phyloP scores from a whole-genome alignment of 2,888 invertebrate species.

The Sminthurinus aureus region DNA sequence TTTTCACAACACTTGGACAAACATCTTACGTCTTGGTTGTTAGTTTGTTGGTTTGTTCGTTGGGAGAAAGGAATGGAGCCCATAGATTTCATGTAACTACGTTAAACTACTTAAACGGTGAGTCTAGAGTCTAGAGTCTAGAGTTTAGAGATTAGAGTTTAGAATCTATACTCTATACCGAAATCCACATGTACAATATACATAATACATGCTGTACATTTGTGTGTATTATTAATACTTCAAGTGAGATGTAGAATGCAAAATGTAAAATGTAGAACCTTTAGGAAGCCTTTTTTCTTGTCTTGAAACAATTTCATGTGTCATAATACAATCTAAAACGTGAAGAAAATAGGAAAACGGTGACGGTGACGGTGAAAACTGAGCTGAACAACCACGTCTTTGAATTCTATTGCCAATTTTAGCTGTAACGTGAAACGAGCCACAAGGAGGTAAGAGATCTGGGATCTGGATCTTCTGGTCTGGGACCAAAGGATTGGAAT shows the following conservation, averaged over 20 bases:
- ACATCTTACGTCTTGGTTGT: too few relatives aligned
- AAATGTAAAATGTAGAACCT: too few relatives aligned
- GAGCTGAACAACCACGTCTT: too few relatives aligned
- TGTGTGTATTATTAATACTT: too few relatives aligned
- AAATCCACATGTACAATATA: background rate
- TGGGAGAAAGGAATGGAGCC: too few relatives aligned
- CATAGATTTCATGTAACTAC: too few relatives aligned
- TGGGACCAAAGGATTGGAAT: background rate
- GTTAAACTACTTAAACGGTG: too few relatives aligned
- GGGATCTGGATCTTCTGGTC: too few relatives aligned
- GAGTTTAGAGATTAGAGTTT: too few relatives aligned
- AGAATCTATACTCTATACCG: too few relatives aligned
- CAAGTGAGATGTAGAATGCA: background rate
- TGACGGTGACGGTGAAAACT: background rate
- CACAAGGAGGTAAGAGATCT: background rate
- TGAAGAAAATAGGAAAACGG: background rate
- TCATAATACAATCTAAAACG: slow-evolving; percentile 16
- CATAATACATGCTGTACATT: background rate
- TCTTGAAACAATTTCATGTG: background rate
- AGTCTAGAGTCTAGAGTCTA: too few relatives aligned
- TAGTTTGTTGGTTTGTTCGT: too few relatives aligned
- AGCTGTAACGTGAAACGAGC: background rate
- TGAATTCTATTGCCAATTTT: background rate
- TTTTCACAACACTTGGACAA: background rate
- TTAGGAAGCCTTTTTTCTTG: background rate